These are phyloP conservation scores for Typhlichthys eigenmanni DNA, from an alignment of 2,797 vertebrate genomes.

Conservation along the genomic window DNA sequence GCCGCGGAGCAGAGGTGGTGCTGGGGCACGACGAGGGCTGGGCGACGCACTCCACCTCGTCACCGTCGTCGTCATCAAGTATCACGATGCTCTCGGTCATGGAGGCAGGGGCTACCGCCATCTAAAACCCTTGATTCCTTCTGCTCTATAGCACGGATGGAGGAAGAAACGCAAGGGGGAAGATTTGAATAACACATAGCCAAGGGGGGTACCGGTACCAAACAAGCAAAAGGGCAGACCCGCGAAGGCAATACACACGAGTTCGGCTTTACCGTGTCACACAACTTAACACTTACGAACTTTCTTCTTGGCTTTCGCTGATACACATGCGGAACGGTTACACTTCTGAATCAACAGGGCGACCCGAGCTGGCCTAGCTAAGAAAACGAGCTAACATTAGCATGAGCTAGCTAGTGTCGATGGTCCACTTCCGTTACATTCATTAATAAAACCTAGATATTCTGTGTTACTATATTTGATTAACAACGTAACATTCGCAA, in stretches of 20 bases:
- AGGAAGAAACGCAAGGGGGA: background rate
- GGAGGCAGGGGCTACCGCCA: conserved; percentile 63
- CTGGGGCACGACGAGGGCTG: conserved; percentile 43
- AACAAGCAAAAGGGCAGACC: too few species aligned
- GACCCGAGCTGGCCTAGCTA: too few species aligned
- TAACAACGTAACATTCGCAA: too few species aligned
- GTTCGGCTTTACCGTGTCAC: too few species aligned
- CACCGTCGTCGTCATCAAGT: conserved; percentile 74
- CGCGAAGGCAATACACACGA: too few species aligned
- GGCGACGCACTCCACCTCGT: conserved; percentile 46
- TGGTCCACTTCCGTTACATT: too few species aligned
- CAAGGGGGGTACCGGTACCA: too few species aligned
- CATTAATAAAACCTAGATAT: too few species aligned
- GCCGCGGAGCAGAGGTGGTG: conserved; percentile 22
- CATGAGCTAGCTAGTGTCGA: conserved; percentile 37
- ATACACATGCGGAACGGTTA: conserved; percentile 28
- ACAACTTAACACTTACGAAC: background rate
- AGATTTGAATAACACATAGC: too few species aligned
- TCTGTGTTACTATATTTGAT: too few species aligned
- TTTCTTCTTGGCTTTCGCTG: background rate
- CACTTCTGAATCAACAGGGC: background rate
- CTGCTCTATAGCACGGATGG: conserved; percentile 17
- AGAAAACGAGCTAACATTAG: conserved; percentile 37
- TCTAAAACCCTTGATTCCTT: conserved; percentile 28
- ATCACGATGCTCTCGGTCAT: conserved; percentile 77